Conservation (phyloP, 2,888 invertebrate genomes). For the Euzophera pinguis region DNA sequence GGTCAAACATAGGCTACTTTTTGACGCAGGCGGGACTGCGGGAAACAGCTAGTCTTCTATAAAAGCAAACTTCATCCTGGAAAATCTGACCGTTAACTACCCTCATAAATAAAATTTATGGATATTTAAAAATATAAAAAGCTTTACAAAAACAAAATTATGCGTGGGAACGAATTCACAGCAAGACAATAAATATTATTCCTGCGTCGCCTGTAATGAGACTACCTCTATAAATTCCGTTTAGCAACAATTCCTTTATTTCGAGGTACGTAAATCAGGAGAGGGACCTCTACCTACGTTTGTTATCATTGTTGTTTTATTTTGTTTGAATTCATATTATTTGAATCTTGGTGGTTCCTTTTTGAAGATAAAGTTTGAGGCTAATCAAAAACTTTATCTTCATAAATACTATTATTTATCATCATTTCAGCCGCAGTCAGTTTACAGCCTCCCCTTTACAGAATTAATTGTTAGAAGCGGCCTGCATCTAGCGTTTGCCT, state of each 20-base stretch:
- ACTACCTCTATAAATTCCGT: conserved; percentile 15
- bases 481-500: too few species aligned
- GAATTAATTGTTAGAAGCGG: too few species aligned
- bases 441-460: too few species aligned
- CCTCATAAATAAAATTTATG: neutral
- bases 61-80: too few species aligned
- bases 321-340: neutral
- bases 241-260: conserved; percentile 3
- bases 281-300: neutral
- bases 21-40: too few species aligned
- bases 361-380: too few species aligned
- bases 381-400: too few species aligned
- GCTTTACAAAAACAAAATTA: conserved; percentile 12
- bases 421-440: too few species aligned
- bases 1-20: too few species aligned
- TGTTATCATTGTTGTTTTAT: neutral
- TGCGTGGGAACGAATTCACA: conserved; percentile 7
- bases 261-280: conserved; percentile 5
- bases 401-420: too few species aligned
- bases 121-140: conserved; percentile 13
- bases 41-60: too few species aligned
- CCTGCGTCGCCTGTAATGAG: neutral
- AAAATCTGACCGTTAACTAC: too few species aligned
- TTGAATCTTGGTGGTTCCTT: neutral
- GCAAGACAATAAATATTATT: conserved; percentile 15